These are phyloP conservation scores for Acleris sparsana DNA, from an alignment of 2,888 invertebrate species.

Conservation along the genomic window DNA sequence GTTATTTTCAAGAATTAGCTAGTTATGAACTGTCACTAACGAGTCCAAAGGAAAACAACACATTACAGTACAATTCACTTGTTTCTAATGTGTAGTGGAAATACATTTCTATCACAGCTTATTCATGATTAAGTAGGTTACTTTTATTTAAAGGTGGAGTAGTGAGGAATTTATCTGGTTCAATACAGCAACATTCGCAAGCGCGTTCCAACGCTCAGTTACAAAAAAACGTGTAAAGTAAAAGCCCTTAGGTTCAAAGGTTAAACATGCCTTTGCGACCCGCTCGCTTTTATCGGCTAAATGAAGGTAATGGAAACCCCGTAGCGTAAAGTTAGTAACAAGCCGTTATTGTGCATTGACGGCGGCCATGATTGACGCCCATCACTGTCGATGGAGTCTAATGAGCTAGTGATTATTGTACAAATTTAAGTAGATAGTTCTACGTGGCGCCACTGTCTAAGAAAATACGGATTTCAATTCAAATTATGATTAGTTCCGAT, in stretches of 20 bases:
- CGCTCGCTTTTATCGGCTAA: constrained; percentile 66
- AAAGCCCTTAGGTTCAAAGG: constrained; percentile 56
- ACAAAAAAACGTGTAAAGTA: constrained; percentile 36
- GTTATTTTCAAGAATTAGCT: no score
- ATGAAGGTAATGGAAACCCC: constrained; percentile 71
- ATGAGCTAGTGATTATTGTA: constrained; percentile 66
- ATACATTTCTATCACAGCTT: no score
- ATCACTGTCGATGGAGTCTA: constrained; percentile 65
- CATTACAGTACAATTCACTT: no score
- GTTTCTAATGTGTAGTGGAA: no score
- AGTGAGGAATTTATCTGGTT: neutral
- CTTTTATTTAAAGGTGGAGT: no score
- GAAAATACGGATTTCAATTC: neutral
- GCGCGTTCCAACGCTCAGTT: neutral
- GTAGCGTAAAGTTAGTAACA: constrained; percentile 57
- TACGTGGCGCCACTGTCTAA: constrained; percentile 6
- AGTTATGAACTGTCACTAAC: no score
- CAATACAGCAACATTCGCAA: neutral
- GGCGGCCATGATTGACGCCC: constrained; percentile 71
- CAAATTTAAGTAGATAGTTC: constrained; percentile 19
- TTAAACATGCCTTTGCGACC: constrained; percentile 65
- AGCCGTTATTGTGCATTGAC: constrained; percentile 71
- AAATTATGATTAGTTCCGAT: neutral
- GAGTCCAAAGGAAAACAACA: no score
- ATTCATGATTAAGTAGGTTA: no score